These are phyloP conservation scores for Amphipoea lucens DNA, from an alignment of 2,888 invertebrate genomes.

Conservation along the genomic window DNA sequence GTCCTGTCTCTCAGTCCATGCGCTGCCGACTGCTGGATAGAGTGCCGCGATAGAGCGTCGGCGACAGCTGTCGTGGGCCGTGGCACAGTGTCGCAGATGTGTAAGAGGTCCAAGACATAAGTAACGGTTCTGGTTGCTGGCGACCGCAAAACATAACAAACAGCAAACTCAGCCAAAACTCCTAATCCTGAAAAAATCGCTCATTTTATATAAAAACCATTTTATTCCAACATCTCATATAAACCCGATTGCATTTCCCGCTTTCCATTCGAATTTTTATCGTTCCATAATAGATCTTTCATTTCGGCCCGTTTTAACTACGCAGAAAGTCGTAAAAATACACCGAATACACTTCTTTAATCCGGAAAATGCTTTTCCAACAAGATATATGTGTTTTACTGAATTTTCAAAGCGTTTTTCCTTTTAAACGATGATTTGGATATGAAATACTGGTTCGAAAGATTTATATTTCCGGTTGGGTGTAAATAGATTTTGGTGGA, in stretches of 20 bases:
- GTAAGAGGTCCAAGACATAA: neutral
- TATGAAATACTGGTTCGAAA: conserved; percentile 34
- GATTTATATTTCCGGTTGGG: conserved; percentile 42
- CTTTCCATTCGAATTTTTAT: conserved; percentile 68
- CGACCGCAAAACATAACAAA: neutral
- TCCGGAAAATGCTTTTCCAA: conserved; percentile 52
- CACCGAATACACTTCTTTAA: conserved; percentile 60
- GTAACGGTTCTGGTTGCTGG: neutral
- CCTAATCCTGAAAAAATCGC: conserved; percentile 36
- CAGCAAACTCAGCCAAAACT: neutral
- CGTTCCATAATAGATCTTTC: conserved; percentile 66
- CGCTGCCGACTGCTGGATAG: too few species aligned
- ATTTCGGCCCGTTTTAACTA: conserved; percentile 65
- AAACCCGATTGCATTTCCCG: conserved; percentile 65
- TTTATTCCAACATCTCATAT: conserved; percentile 66
- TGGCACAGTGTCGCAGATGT: too few species aligned
- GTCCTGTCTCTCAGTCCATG: too few species aligned
- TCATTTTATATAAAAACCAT: conserved; percentile 54
- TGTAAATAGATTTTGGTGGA: conserved; percentile 5
- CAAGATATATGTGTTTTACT: conserved; percentile 60
- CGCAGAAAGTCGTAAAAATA: conserved; percentile 60
- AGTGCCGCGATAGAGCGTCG: too few species aligned
- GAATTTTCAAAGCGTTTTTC: conserved; percentile 58
- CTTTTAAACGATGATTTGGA: conserved; percentile 51
- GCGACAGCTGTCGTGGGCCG: too few species aligned